A percentile compares a stretch with the other conserved stretches of the same genome.
Evolutionary conservation across 2,797 vertebrate species (phyloP).

Genomic region (Tapera naevia): DNA sequence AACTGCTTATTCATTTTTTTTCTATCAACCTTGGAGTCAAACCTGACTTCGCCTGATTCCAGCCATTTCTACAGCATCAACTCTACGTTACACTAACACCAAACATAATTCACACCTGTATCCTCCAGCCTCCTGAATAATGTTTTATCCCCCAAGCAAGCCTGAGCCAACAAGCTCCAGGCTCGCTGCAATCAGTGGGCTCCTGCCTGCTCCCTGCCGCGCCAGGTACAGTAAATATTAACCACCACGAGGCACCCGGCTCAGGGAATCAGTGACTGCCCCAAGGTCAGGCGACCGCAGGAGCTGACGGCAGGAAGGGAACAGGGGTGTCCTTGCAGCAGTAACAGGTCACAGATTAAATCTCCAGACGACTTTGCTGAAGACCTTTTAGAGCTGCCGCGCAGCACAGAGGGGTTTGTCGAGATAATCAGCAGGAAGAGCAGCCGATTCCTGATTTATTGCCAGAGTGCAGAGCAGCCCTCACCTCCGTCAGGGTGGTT

Average conservation of each 20-base stretch:
- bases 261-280: background rate
- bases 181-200: background rate
- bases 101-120: background rate
- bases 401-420: rapidly evolving
- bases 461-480: background rate
- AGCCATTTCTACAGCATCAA: background rate
- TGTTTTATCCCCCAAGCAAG: background rate
- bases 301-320: background rate
- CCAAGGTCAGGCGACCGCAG: background rate
- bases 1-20: background rate
- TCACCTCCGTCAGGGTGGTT: rapidly evolving
- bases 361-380: background rate
- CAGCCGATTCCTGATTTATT: background rate
- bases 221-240: conserved; percentile 51
- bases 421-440: background rate
- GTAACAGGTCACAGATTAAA: background rate
- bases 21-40: background rate
- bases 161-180: background rate
- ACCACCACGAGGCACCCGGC: background rate
- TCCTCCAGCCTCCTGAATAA: rapidly evolving
- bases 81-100: rapidly evolving
- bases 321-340: background rate
- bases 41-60: background rate
- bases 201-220: background rate
- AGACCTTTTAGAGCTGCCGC: rapidly evolving